These are phyloP conservation scores for Lissocephala sabroskyi DNA, from an alignment of 2,888 invertebrate genomes.

Conservation along the genomic window DNA sequence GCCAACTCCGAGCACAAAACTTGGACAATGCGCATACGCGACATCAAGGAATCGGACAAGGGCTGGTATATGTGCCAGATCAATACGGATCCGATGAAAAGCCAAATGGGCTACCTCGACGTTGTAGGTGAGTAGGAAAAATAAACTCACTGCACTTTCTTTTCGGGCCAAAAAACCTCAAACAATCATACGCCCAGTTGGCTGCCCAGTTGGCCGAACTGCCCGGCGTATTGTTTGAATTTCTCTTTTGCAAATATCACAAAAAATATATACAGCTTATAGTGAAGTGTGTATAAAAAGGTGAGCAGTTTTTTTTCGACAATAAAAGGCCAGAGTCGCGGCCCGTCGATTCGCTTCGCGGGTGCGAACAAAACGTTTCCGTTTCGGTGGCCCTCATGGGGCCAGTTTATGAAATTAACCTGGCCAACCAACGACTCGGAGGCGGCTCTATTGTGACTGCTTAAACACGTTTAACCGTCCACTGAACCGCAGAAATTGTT, in stretches of 20 bases:
- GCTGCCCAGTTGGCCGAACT: no score
- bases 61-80: constrained; percentile 79
- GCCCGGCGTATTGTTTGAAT: no score
- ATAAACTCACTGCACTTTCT: constrained; percentile 21
- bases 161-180: constrained; percentile 21
- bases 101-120: constrained; percentile 88
- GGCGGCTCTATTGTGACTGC: constrained; percentile 33
- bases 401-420: constrained; percentile 29
- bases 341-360: background rate
- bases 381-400: constrained; percentile 17
- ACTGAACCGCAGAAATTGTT: constrained; percentile 65
- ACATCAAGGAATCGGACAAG: constrained; percentile 84
- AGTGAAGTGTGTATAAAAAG: no score
- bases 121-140: constrained; percentile 81
- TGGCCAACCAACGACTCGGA: constrained; percentile 17
- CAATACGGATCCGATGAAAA: constrained; percentile 73
- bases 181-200: constrained; percentile 35
- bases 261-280: no score
- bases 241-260: no score
- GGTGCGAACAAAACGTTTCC: constrained; percentile 50
- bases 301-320: no score
- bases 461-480: constrained; percentile 64
- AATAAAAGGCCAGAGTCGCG: constrained; percentile 6
- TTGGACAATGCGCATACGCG: constrained; percentile 87
- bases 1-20: constrained; percentile 85